Evolutionary conservation across 2,113 vertebrate species (phyloP).

Genomic region (Sminthopsis crassicaudata): DNA sequence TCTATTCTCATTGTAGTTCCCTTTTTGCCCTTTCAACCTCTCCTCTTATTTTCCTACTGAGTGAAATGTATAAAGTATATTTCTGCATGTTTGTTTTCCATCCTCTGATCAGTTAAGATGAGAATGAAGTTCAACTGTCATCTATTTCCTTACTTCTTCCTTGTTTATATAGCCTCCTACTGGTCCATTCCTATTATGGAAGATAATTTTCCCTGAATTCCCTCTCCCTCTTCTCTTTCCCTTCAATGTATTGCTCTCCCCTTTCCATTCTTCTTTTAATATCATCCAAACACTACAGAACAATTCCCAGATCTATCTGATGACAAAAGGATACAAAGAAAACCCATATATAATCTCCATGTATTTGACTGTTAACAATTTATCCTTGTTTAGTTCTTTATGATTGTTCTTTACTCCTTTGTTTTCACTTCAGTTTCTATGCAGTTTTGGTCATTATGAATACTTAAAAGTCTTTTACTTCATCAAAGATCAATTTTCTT

Average conservation of each 20-base stretch:
- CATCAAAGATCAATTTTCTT: not conserved
- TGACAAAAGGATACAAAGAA: not conserved
- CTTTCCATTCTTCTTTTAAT: not conserved
- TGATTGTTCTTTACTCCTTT: not conserved
- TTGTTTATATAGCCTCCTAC: not conserved
- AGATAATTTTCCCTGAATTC: not conserved
- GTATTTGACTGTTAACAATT: not conserved
- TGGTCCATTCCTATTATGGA: not conserved
- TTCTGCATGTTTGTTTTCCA: not conserved
- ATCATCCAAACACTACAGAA: not conserved
- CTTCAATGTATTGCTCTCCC: not conserved
- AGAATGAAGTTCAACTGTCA: not conserved
- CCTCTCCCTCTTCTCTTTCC: not conserved
- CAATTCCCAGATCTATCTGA: not conserved
- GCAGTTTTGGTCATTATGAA: not conserved
- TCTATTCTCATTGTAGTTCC: not conserved
- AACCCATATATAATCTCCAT: too few species aligned
- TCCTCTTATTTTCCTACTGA: not conserved
- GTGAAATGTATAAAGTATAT: not conserved
- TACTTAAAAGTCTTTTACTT: not conserved
- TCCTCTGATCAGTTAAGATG: not conserved
- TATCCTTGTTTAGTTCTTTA: not conserved
- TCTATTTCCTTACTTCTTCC: not conserved
- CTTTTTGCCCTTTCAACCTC: not conserved
- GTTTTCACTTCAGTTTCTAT: not conserved